Evolutionary conservation across 2,113 vertebrate species (phyloP).

Genomic region (Mesembrinibis cayennensis): DNA sequence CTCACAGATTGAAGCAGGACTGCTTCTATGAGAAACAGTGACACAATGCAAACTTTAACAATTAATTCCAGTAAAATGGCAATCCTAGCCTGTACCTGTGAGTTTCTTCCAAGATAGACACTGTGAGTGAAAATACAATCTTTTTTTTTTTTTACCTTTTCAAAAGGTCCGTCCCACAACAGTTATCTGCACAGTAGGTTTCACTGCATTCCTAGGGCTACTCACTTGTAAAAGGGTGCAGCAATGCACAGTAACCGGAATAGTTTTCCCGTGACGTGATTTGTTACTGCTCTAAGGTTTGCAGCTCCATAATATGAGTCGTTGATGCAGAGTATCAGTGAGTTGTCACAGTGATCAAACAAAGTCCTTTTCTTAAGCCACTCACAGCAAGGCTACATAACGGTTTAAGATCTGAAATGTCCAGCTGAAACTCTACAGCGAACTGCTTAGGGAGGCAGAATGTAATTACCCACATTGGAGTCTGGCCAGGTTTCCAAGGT

Average conservation of each 20-base stretch:
- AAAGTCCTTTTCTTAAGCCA: neutral
- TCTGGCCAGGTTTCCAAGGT: constrained; percentile 2
- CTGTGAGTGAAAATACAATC: neutral
- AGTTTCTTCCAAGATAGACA: neutral
- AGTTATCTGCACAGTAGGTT: neutral
- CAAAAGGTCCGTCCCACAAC: neutral
- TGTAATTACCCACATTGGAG: neutral
- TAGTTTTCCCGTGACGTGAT: neutral
- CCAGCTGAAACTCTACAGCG: constrained; percentile 32
- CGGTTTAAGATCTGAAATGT: neutral
- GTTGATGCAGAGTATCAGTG: neutral
- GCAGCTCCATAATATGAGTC: neutral
- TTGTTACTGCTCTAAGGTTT: neutral
- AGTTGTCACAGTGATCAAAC: neutral
- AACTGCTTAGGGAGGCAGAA: constrained; percentile 33
- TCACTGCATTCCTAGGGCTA: neutral
- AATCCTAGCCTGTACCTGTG: neutral
- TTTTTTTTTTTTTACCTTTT: no score
- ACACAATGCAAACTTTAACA: neutral
- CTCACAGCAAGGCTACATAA: neutral
- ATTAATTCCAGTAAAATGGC: neutral
- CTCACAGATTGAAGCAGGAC: neutral
- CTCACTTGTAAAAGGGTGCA: neutral
- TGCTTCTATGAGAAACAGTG: neutral
- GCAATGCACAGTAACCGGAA: neutral